These are phyloP conservation scores for Arrhopalites spinosus DNA, from an alignment of 2,888 invertebrate species.

Conservation along the genomic window DNA sequence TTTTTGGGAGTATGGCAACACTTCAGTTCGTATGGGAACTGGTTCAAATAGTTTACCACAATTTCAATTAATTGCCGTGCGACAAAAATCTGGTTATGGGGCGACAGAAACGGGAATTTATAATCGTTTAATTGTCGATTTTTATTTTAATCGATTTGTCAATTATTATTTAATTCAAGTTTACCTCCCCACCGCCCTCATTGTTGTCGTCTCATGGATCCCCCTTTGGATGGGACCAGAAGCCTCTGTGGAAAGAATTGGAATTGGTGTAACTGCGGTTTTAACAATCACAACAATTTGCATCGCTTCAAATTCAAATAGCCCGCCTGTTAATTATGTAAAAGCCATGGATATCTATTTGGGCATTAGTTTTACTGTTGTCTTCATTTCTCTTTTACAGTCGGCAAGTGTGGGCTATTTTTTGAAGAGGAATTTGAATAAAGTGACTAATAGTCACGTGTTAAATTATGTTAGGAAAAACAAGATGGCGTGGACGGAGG, in stretches of 20 bases:
- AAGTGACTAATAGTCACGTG: background rate
- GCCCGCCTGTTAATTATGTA: constrained; percentile 64
- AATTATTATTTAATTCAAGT: constrained; percentile 50
- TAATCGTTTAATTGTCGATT: too few relatives aligned
- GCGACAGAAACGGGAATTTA: constrained; percentile 11
- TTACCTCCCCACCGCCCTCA: constrained; percentile 47
- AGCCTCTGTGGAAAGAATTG: constrained; percentile 43
- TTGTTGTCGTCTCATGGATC: constrained; percentile 49
- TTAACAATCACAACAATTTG: constrained; percentile 63
- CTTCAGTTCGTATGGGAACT: background rate
- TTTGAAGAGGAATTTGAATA: background rate
- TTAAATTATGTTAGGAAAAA: too few relatives aligned
- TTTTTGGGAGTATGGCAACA: background rate
- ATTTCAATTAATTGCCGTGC: too few relatives aligned
- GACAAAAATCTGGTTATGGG: too few relatives aligned
- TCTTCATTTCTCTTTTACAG: constrained; percentile 62
- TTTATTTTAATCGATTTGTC: constrained; percentile 20
- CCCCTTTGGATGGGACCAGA: constrained; percentile 48
- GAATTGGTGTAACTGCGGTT: constrained; percentile 62
- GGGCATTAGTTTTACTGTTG: constrained; percentile 59
- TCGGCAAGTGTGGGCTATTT: background rate
- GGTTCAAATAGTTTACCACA: background rate
- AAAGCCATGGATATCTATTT: constrained; percentile 62
- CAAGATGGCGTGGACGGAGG: background rate
- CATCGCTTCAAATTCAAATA: constrained; percentile 61